Evolutionary conservation across 2,113 vertebrate species (phyloP), one percentile per base, ranked within the genome.

Genomic region (Cyprinodon brontotheroides): DNA sequence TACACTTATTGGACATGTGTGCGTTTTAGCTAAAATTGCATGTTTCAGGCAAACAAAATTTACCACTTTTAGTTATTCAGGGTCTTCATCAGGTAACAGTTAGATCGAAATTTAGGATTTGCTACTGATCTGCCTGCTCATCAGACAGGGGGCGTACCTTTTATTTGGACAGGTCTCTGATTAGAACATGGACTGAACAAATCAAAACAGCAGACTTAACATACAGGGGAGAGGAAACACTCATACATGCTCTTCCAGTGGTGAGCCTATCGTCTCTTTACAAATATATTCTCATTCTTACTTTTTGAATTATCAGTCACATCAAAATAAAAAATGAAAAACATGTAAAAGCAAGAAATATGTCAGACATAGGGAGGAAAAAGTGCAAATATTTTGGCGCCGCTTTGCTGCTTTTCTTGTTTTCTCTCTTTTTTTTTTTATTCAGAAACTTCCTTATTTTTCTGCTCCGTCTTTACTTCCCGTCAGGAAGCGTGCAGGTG

Each of bases 351-450:
- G 93, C 79, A 81, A 65, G 73, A 77, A 84, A 86, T 89, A 92
- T 83, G 83, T 91, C 89, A 91, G 91, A 91, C 83, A 88, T 68
- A 79, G 89, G 92, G 88, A 92, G 87, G 87, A 91, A 88, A 95
- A 95, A 95, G 94, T 95, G 94, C 94, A 95, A 95, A 93, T 92
- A 92, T 93, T 93, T 94, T 93, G 93, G 93, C 86, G 93, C 91
- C 84, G 83, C 90, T 91, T 91, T 63, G 78, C 89, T 89, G 84
- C 77, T 57, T 76, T 79, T 40, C 89, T 72, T 76, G 64, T 53
- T 70, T 84, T 82, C 83, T 72, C 66, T 72, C 75, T 81, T 62
- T 64, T 74, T 75, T 71, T 82, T 62, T 57, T 5, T 82, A 82
- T 74, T 83, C 85, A 69, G 82, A 80, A 90, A 87, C 82, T 83